These are phyloP conservation scores for Iguana delicatissima DNA, from an alignment of 2,797 vertebrate species.

Conservation along the genomic window DNA sequence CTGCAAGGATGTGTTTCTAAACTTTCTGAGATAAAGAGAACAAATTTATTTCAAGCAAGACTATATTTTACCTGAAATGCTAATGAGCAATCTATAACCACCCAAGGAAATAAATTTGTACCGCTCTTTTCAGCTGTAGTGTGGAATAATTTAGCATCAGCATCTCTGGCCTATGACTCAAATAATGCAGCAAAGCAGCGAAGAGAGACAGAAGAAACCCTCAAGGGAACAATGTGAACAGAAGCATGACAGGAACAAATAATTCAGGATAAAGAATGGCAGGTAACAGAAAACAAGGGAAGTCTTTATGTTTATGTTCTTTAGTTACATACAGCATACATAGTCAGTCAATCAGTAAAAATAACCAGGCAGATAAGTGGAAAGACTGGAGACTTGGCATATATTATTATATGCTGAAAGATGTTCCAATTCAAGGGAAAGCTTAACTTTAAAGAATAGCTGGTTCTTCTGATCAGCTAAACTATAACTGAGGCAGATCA, in stretches of 20 bases:
- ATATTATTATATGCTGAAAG: background rate
- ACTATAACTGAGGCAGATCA: background rate
- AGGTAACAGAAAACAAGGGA: slow-evolving; percentile 49
- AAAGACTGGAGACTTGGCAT: background rate
- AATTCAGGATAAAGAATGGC: slow-evolving; percentile 52
- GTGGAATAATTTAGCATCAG: slow-evolving; percentile 43
- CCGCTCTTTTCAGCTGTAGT: slow-evolving; percentile 28
- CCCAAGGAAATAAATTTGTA: slow-evolving; percentile 10
- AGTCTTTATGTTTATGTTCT: slow-evolving; percentile 26
- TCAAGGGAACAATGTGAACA: slow-evolving; percentile 46
- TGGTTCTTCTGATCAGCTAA: background rate
- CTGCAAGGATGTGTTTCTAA: background rate
- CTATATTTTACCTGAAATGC: background rate
- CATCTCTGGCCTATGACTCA: slow-evolving; percentile 52
- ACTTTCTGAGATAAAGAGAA: slow-evolving; percentile 4
- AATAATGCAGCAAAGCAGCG: slow-evolving; percentile 40
- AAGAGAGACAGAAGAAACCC: slow-evolving; percentile 46
- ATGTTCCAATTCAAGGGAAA: background rate
- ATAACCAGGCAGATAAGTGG: slow-evolving; percentile 24
- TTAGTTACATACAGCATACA: slow-evolving; percentile 31
- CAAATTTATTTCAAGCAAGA: slow-evolving; percentile 19
- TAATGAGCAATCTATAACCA: slow-evolving; percentile 33
- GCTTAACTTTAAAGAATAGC: background rate
- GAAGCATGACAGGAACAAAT: slow-evolving; percentile 62
- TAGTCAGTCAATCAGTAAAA: slow-evolving; percentile 24